Conservation (phyloP, 2,888 invertebrate species). For the Orgyia antiqua region DNA sequence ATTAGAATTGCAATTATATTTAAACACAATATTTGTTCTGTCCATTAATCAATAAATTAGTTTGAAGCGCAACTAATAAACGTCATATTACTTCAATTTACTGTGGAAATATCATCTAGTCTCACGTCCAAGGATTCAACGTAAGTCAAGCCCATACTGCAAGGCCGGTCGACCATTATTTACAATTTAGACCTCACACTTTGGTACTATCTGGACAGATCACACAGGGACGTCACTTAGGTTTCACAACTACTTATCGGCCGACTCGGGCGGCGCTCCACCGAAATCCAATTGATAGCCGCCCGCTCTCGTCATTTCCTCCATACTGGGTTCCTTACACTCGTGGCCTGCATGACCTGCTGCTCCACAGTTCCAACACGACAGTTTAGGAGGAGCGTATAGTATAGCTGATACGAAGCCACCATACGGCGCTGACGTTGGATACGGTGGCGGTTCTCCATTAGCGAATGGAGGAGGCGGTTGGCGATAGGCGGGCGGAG, state of each 20-base stretch:
- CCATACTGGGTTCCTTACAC: constrained; percentile 94
- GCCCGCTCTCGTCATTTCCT: constrained; percentile 89
- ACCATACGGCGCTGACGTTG: constrained; percentile 62
- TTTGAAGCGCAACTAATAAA: constrained; percentile 45
- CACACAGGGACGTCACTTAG: constrained; percentile 15
- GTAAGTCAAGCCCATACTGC: constrained; percentile 19
- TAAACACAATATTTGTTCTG: constrained; percentile 34
- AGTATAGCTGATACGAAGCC: constrained; percentile 67
- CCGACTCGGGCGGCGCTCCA: constrained; percentile 62
- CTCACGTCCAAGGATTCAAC: constrained; percentile 21
- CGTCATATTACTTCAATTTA: constrained; percentile 35
- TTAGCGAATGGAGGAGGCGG: constrained; percentile 67
- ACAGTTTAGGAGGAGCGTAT: constrained; percentile 80
- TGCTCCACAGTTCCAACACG: constrained; percentile 96
- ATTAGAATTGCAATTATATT: constrained; percentile 61
- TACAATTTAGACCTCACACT: constrained; percentile 40
- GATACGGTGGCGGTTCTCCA: constrained; percentile 66
- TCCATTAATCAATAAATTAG: constrained; percentile 34
- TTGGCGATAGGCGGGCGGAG: constrained; percentile 59
- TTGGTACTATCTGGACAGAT: constrained; percentile 35
- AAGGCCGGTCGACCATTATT: constrained; percentile 27
- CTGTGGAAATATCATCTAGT: constrained; percentile 33
- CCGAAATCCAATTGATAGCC: constrained; percentile 83
- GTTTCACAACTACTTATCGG: constrained; percentile 51
- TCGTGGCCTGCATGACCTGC: constrained; percentile 90